Evolutionary conservation across 2,888 invertebrate genomes (phyloP).

Genomic region (Latheticus oryzae): DNA sequence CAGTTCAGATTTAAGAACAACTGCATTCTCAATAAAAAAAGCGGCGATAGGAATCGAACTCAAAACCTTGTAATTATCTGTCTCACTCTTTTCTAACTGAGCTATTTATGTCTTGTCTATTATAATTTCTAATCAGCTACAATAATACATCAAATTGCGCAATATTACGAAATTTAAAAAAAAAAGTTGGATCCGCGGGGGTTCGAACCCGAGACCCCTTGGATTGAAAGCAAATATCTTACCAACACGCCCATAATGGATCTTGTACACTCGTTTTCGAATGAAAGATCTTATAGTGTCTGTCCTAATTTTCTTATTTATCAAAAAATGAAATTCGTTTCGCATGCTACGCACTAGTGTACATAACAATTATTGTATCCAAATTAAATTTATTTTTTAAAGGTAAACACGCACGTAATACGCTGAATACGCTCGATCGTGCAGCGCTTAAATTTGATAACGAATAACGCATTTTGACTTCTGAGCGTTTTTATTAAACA

Average conservation of each 20-base stretch:
- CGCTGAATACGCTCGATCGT: no score
- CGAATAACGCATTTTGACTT: no score
- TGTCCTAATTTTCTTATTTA: no score
- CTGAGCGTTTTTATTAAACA: no score
- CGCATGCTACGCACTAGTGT: no score
- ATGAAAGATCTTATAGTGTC: no score
- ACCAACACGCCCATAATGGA: conserved; percentile 13
- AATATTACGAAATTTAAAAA: conserved; percentile 26
- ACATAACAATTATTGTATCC: no score
- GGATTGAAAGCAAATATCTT: conserved; percentile 14
- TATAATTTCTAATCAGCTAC: conserved; percentile 18
- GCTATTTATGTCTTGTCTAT: conserved; percentile 12
- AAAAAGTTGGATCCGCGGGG: conserved; percentile 14
- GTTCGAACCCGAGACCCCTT: conserved; percentile 22
- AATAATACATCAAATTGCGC: conserved; percentile 23
- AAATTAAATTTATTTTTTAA: no score
- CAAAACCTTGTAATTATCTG: conserved; percentile 16
- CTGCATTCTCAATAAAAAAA: conserved; percentile 15
- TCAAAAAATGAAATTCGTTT: no score
- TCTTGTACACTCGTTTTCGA: conserved; percentile 8
- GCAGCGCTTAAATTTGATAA: no score
- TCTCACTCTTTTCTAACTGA: conserved; percentile 12
- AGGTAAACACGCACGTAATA: no score
- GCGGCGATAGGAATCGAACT: conserved; percentile 17
- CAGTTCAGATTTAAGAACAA: conserved; percentile 1